phyloP scores from a whole-genome alignment of 2,113 vertebrate genomes.

The Grammomys dolichurus region DNA sequence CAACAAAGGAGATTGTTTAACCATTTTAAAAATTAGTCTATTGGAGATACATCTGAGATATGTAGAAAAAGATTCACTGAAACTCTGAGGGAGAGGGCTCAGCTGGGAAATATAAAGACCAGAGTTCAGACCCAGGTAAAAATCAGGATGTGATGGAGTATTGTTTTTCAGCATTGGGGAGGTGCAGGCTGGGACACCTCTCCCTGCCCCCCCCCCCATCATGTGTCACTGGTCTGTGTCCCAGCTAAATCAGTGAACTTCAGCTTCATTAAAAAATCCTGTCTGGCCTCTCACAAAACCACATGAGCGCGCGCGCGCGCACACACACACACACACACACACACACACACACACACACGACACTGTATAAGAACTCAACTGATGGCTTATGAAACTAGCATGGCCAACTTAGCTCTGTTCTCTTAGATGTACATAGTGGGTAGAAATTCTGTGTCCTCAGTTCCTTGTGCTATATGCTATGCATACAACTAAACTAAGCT shows the following conservation, averaged over 20 bases:
- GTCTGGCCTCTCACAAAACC: not conserved
- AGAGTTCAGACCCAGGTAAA: not conserved
- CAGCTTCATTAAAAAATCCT: not conserved
- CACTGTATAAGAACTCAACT: not conserved
- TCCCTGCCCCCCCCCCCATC: rapidly evolving
- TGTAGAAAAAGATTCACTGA: not conserved
- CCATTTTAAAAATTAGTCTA: not conserved
- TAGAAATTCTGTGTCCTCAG: not conserved
- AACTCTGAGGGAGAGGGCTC: not conserved
- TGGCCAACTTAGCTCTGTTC: not conserved
- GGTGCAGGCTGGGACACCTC: too few relatives aligned
- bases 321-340: not conserved
- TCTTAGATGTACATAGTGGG: not conserved
- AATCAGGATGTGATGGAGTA: not conserved
- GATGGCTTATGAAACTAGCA: not conserved
- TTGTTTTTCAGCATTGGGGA: not conserved
- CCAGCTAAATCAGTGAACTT: not conserved
- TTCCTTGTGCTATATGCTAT: not conserved
- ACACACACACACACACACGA: not conserved
- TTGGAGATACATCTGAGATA: not conserved
- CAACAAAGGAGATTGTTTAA: not conserved
- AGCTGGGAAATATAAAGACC: not conserved
- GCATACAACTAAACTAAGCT: not conserved
- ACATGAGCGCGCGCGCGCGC: not conserved
- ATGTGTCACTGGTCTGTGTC: not conserved